Evolutionary conservation across 1,140 invertebrate genomes (phyloP).

Genomic region (Acromyrmex charruanus): DNA sequence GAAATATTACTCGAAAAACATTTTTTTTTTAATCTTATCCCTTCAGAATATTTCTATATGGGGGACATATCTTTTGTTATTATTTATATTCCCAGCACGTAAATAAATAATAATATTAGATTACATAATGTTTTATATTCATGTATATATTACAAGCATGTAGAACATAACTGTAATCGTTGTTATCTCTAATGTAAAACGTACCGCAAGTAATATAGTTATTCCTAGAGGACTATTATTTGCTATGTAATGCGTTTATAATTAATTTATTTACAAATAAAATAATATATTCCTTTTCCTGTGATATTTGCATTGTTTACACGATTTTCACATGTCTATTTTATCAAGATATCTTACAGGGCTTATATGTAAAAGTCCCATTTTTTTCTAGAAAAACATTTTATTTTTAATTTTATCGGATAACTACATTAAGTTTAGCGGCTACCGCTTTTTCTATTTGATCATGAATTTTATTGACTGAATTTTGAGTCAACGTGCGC

Average conservation of each 20-base stretch:
- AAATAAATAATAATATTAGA: slow-evolving; percentile 40
- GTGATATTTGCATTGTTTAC: background rate
- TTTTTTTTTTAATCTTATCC: slow-evolving; percentile 7
- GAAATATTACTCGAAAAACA: background rate
- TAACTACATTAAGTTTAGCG: slow-evolving; percentile 90
- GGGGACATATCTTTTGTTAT: slow-evolving; percentile 23
- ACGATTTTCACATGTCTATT: background rate
- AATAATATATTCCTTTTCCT: slow-evolving; percentile 80
- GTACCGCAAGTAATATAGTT: slow-evolving; percentile 71
- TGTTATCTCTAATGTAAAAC: slow-evolving; percentile 70
- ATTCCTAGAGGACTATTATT: slow-evolving; percentile 78
- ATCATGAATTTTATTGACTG: slow-evolving; percentile 95
- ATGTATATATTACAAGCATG: slow-evolving; percentile 66
- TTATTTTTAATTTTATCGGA: slow-evolving; percentile 88
- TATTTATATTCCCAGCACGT: slow-evolving; percentile 30
- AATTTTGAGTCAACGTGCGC: slow-evolving; percentile 93
- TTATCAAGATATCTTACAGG: background rate
- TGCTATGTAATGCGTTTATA: slow-evolving; percentile 79
- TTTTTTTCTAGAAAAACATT: slow-evolving; percentile 46
- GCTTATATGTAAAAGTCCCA: background rate
- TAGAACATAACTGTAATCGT: slow-evolving; percentile 77
- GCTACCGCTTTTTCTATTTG: slow-evolving; percentile 90
- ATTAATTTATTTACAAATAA: slow-evolving; percentile 82
- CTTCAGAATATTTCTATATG: slow-evolving; percentile 12
- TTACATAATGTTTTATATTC: slow-evolving; percentile 71